Conservation (phyloP, 2,888 invertebrate genomes). For the Hyalella azteca region DNA sequence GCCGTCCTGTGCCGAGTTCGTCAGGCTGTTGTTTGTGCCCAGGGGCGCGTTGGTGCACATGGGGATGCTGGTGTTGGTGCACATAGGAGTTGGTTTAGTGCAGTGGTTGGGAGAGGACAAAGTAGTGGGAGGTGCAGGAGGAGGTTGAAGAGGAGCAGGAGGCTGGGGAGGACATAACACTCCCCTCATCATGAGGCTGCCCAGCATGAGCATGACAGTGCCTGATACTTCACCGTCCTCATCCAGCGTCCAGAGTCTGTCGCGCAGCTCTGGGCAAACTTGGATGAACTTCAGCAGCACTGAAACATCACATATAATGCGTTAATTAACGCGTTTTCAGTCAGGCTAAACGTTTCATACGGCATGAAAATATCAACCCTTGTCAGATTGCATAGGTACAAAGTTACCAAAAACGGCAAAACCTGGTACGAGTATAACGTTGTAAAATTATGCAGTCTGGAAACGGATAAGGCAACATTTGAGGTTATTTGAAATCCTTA, state of each 20-base stretch:
- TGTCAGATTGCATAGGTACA: no score
- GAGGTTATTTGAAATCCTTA: no score
- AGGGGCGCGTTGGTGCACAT: background rate
- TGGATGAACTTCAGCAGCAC: conserved; percentile 57
- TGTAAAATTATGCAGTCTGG: no score
- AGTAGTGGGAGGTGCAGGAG: background rate
- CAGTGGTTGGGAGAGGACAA: background rate
- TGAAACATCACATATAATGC: conserved; percentile 31
- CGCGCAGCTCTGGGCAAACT: conserved; percentile 53
- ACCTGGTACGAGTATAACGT: no score
- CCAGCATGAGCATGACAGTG: conserved; percentile 55
- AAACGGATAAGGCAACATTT: no score
- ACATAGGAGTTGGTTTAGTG: background rate
- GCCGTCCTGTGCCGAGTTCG: background rate
- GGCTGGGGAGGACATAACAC: conserved; percentile 35
- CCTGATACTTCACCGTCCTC: conserved; percentile 57
- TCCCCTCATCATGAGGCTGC: conserved; percentile 52
- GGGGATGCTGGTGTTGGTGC: conserved; percentile 1
- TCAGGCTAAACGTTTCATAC: no score
- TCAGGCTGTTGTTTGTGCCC: conserved; percentile 7
- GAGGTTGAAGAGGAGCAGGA: background rate
- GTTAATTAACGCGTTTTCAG: no score
- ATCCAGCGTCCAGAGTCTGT: conserved; percentile 54
- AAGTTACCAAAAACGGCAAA: no score
- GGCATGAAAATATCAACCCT: no score